A percentile compares a stretch with the other conserved stretches of the same genome.
phyloP scores from a whole-genome alignment of 2,888 invertebrate genomes.

The Mimumesa dahlbomi region DNA sequence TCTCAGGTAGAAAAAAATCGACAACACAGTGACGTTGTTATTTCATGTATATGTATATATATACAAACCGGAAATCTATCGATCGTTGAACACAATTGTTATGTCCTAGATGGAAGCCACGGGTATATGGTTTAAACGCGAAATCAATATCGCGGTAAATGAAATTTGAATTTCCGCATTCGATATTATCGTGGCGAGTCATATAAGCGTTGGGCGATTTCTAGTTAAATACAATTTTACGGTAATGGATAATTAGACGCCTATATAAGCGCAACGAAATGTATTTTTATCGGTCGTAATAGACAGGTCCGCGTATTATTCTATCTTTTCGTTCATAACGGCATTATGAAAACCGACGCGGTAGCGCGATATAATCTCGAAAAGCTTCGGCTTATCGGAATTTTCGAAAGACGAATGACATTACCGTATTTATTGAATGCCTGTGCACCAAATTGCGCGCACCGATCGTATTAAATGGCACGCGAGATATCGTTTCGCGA shows the following conservation, averaged over 20 bases:
- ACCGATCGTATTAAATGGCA: not conserved
- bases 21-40: no score
- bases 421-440: not conserved
- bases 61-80: not conserved
- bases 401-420: constrained; percentile 25
- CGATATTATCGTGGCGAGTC: constrained; percentile 16
- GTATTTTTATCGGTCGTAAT: constrained; percentile 17
- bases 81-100: not conserved
- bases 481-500: constrained; percentile 11
- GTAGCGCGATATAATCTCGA: constrained; percentile 38
- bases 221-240: constrained; percentile 20
- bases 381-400: constrained; percentile 34
- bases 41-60: no score
- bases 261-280: not conserved
- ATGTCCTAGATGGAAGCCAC: not conserved
- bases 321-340: constrained; percentile 6
- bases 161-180: not conserved
- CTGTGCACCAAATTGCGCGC: not conserved
- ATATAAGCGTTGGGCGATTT: not conserved
- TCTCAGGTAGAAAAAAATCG: no score
- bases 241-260: constrained; percentile 32
- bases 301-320: constrained; percentile 25
- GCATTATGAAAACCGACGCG: constrained; percentile 30
- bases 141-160: constrained; percentile 4
- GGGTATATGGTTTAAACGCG: not conserved